Percentiles rank a stretch among this genome's conserved stretches.
Evolutionary conservation across 2,113 vertebrate species (phyloP).

Genomic region (Entelurus aequoreus): DNA sequence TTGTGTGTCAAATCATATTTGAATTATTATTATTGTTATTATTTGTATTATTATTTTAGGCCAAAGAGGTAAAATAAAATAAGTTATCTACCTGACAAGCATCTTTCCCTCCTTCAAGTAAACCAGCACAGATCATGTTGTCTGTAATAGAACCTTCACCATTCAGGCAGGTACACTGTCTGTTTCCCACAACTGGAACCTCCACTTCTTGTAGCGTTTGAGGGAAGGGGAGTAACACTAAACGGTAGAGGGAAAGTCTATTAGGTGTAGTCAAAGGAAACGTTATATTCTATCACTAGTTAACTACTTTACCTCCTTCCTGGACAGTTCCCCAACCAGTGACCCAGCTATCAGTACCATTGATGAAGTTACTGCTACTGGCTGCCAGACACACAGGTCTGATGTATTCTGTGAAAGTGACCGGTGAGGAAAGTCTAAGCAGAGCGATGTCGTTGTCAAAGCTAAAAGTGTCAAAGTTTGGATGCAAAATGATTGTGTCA

Average conservation of each 20-base stretch:
- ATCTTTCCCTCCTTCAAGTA: conserved; percentile 17
- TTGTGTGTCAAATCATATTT: neutral
- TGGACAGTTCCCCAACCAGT: conserved; percentile 76
- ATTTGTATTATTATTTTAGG: neutral
- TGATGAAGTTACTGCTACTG: conserved; percentile 63
- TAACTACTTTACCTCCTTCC: conserved; percentile 62
- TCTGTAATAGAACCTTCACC: conserved; percentile 50
- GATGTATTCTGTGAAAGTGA: conserved; percentile 68
- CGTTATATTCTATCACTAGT: neutral
- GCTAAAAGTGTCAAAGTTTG: conserved; percentile 41
- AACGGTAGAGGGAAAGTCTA: neutral
- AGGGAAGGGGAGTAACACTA: neutral
- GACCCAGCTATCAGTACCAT: conserved; percentile 69
- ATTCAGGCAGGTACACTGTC: conserved; percentile 55
- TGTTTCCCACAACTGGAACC: conserved; percentile 55
- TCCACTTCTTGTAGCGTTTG: conserved; percentile 23
- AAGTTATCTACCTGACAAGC: neutral
- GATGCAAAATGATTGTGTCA: conserved; percentile 46
- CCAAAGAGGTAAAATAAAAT: neutral
- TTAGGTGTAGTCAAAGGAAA: neutral
- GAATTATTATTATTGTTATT: too few relatives aligned
- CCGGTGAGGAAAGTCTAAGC: conserved; percentile 56
- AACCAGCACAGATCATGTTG: conserved; percentile 78
- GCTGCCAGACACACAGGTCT: conserved; percentile 76
- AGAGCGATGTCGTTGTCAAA: conserved; percentile 73